These are phyloP conservation scores for Neosilurus mollespiculum DNA, from an alignment of 2,797 vertebrate species.

Conservation along the genomic window DNA sequence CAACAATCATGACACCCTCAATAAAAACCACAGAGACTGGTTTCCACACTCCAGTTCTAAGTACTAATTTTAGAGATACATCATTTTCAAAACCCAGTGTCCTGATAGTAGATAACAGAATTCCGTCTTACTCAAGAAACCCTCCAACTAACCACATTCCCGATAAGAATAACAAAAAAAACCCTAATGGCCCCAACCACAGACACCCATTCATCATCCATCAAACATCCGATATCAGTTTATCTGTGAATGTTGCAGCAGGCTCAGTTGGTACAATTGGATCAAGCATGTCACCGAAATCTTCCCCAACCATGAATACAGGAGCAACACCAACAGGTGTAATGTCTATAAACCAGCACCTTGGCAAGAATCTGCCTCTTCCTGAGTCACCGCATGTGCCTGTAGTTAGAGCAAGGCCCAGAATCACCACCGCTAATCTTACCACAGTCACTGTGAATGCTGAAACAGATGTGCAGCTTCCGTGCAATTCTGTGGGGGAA, in stretches of 20 bases:
- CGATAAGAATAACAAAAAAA: constrained; percentile 68
- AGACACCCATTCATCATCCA: constrained; percentile 53
- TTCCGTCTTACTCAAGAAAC: constrained; percentile 66
- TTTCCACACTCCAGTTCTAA: constrained; percentile 22
- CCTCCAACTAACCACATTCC: constrained; percentile 75
- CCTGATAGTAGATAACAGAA: constrained; percentile 53
- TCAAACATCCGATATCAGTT: constrained; percentile 18
- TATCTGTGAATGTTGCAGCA: constrained; percentile 49
- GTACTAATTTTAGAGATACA: constrained; percentile 27
- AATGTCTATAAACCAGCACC: constrained; percentile 20
- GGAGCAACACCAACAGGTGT: constrained; percentile 25
- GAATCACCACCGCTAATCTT: constrained; percentile 75
- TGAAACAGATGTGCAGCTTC: constrained; percentile 74
- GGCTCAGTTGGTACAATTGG: constrained; percentile 29
- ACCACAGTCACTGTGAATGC: constrained; percentile 75
- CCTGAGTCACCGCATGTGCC: constrained; percentile 57
- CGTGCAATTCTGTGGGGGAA: constrained; percentile 79
- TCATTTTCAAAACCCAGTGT: constrained; percentile 47
- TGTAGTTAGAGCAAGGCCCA: constrained; percentile 62
- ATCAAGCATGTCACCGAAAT: not conserved
- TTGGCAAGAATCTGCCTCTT: constrained; percentile 24
- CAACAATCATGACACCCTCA: constrained; percentile 34
- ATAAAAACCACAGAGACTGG: constrained; percentile 7
- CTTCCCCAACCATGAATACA: constrained; percentile 3
- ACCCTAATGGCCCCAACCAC: constrained; percentile 43